Evolutionary conservation across 2,888 invertebrate genomes (phyloP), one percentile per base, ranked within the genome.

Genomic region (Molanna angustata): DNA sequence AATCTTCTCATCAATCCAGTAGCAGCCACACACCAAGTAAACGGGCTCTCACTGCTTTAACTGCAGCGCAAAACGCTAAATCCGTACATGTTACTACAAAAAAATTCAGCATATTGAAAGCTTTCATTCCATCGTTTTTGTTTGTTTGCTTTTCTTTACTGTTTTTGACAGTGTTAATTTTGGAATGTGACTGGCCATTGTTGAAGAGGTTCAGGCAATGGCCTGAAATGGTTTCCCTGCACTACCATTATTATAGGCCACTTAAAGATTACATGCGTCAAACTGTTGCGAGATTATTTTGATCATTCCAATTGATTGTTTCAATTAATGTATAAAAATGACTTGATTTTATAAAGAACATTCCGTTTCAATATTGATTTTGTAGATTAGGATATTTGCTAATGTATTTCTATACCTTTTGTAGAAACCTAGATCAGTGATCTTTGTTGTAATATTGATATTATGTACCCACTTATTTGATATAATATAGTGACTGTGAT

Each of bases 231-330:
- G 67, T 83, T 31, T 79, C 86, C 43, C 77, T 92, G 51, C 81
- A 85, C 56, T 83, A 85, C 62, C 88, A 90, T 64, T 89, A 91
- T 72, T 93, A 92, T 72, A 84, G 86, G 64, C 91, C 92, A 18
- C 75, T 90, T 51, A 91, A 90, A 69, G 85, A 90, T 65, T 89
- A 85, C 70, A 70, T 89, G 61, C 79, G 80, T 64, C 78, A 75
- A 63, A 84, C 83, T 66, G 73, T 84, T 54, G 74, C 78, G 17
- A 73, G 82, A 66, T 74, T 83, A 65, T 84, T 83, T 66, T 83
- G 80, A 83, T 80, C 17, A n/a, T n/a, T n/a, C n/a, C n/a, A n/a
- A n/a, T n/a, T n/a, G n/a, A n/a, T n/a, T n/a, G n/a, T n/a, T n/a
- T n/a, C n/a, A n/a, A n/a, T n/a, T n/a, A n/a, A n/a, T n/a, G n/a